Evolutionary conservation across 1,140 invertebrate species (phyloP).

Genomic region (Polypedilum pembai): DNA sequence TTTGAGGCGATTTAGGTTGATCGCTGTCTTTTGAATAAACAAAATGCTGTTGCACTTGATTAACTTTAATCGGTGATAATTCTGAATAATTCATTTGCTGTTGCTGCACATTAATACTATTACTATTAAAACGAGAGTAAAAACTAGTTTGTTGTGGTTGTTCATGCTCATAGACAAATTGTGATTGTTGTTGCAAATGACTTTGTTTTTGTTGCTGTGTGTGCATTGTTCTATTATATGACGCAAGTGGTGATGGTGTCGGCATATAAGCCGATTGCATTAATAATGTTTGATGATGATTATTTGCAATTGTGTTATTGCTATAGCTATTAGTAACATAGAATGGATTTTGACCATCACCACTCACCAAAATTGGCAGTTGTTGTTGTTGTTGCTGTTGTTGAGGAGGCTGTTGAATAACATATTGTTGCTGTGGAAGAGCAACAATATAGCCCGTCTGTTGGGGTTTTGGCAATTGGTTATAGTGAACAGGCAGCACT

Average conservation of each 20-base stretch:
- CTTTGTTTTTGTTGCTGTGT: neutral
- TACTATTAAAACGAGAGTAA: neutral
- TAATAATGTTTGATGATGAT: constrained; percentile 24
- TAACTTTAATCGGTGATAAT: constrained; percentile 22
- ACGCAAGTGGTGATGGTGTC: neutral
- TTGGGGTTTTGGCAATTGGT: constrained; percentile 41
- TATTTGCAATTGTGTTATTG: constrained; percentile 25
- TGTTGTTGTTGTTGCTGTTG: constrained; percentile 27
- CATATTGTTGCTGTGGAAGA: constrained; percentile 13
- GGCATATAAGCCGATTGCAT: constrained; percentile 25
- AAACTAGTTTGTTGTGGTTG: constrained; percentile 15
- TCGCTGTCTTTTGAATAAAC: neutral
- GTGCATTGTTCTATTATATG: neutral
- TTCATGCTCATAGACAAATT: constrained; percentile 21
- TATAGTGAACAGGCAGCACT: constrained; percentile 43
- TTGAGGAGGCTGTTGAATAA: neutral
- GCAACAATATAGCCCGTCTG: constrained; percentile 32
- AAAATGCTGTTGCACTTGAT: constrained; percentile 1
- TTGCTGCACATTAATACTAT: neutral
- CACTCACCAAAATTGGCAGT: constrained; percentile 23
- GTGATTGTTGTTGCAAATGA: neutral
- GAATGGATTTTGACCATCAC: constrained; percentile 13
- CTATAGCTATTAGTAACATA: neutral
- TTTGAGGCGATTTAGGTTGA: neutral
- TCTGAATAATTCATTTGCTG: constrained; percentile 12